Evolutionary conservation across 2,113 vertebrate species (phyloP).

Genomic region (Chamaea fasciata): DNA sequence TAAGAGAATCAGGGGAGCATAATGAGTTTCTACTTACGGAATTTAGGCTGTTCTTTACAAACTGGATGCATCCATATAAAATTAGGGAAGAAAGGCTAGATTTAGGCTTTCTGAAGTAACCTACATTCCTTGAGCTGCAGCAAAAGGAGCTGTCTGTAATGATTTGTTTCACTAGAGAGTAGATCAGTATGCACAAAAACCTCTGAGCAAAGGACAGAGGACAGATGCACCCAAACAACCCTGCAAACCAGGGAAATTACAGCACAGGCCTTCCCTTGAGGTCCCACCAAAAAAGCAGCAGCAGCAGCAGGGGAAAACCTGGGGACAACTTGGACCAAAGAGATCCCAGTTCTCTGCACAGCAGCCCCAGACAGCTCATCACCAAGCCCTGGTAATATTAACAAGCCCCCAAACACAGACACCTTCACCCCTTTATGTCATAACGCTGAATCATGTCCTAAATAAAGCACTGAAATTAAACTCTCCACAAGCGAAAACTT

Average conservation of each 20-base stretch:
- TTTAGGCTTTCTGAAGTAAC: neutral
- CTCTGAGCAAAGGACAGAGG: neutral
- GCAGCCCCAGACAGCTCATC: neutral
- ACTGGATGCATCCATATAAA: neutral
- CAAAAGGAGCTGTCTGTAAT: neutral
- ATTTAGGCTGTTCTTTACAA: neutral
- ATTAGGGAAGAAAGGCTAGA: neutral
- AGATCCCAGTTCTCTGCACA: neutral
- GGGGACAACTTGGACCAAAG: neutral
- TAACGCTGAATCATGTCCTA: fast-evolving
- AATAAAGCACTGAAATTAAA: neutral
- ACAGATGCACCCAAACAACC: neutral
- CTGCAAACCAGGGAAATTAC: neutral
- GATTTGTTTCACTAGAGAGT: neutral
- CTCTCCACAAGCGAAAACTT: neutral
- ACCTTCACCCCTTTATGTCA: neutral
- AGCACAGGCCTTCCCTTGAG: neutral
- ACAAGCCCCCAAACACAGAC: neutral
- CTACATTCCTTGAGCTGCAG: neutral
- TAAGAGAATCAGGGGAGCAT: neutral
- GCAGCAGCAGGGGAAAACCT: fast-evolving
- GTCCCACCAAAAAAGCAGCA: neutral
- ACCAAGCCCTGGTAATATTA: neutral
- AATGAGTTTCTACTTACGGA: neutral
- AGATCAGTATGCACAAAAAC: neutral